Percentiles rank a stretch among this genome's conserved stretches.
These are phyloP conservation scores for Mirounga angustirostris DNA, from an alignment of 2,113 vertebrate species.

Conservation along the genomic window DNA sequence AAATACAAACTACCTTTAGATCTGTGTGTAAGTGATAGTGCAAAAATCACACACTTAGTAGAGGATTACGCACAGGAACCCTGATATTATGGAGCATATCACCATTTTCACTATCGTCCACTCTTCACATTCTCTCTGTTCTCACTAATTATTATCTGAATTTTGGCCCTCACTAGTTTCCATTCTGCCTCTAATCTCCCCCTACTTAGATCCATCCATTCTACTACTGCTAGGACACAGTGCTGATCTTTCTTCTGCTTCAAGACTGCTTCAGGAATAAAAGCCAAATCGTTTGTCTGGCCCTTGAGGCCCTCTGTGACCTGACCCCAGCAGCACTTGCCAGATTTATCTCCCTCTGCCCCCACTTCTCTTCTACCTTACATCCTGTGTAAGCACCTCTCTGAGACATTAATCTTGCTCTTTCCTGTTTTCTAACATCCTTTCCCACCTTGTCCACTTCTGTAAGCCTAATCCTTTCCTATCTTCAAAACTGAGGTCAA, in stretches of 20 bases:
- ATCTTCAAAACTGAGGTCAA: constrained; percentile 45
- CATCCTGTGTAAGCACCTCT: not conserved
- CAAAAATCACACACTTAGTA: constrained; percentile 3
- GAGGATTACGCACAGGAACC: not conserved
- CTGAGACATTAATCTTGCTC: not conserved
- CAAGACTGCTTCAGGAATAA: constrained; percentile 15
- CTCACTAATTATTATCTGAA: not conserved
- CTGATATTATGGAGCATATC: not conserved
- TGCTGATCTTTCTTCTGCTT: not conserved
- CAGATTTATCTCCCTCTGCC: not conserved
- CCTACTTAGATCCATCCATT: not conserved
- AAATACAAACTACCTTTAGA: constrained; percentile 48
- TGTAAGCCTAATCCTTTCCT: constrained; percentile 4
- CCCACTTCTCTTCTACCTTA: not conserved
- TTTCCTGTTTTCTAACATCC: not conserved
- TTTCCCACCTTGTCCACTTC: not conserved
- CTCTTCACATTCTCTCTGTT: not conserved
- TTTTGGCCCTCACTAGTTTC: not conserved
- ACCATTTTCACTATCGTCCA: not conserved
- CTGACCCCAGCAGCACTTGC: not conserved
- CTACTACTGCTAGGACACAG: not conserved
- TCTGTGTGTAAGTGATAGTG: not conserved
- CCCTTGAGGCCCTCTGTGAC: not conserved
- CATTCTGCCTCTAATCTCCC: not conserved
- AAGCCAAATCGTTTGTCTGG: not conserved